Conservation (phyloP, 2,113 vertebrate genomes). For the Herpailurus yagouaroundi region DNA sequence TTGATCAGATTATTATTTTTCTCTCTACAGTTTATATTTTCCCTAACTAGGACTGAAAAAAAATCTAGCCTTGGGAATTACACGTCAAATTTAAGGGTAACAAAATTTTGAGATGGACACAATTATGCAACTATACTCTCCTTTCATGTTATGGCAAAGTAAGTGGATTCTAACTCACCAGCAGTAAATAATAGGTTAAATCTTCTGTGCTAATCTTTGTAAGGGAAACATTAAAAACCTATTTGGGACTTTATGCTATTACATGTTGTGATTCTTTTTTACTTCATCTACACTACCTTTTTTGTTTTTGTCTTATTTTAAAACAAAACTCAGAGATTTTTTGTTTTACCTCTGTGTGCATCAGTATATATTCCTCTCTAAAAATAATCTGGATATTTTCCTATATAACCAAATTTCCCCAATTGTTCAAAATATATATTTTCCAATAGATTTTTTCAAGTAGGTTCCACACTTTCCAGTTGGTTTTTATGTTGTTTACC, state of each 20-base stretch:
- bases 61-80: neutral
- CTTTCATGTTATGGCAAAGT: neutral
- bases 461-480: neutral
- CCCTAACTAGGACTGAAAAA: neutral
- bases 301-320: neutral
- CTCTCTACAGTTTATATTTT: neutral
- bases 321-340: neutral
- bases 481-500: neutral
- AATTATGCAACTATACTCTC: neutral
- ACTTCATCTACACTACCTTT: neutral
- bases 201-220: neutral
- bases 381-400: neutral
- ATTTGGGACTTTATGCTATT: neutral
- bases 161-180: neutral
- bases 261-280: neutral
- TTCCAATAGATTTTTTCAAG: neutral
- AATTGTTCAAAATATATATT: neutral
- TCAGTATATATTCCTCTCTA: neutral
- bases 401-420: neutral
- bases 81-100: neutral
- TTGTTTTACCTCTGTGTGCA: neutral
- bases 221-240: neutral
- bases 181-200: neutral
- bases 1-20: neutral
- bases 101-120: neutral